phyloP scores from a whole-genome alignment of 2,113 vertebrate species.

The Sylvietta virens region DNA sequence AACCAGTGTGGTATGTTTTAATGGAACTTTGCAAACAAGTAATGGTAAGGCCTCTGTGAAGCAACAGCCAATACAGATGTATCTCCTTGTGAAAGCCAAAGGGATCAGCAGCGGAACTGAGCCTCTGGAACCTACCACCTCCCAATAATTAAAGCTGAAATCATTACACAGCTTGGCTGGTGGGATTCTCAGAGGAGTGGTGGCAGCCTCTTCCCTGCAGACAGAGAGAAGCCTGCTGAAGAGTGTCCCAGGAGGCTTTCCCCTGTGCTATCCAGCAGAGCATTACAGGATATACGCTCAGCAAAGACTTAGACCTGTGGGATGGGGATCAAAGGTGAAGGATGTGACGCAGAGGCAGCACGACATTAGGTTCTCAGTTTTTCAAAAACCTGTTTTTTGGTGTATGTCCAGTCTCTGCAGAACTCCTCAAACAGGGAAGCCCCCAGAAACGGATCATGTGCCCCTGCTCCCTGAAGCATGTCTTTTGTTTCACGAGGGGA shows the following conservation, averaged over 20 bases:
- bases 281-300: not conserved
- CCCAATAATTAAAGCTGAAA: not conserved
- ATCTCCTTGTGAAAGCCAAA: not conserved
- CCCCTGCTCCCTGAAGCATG: not conserved
- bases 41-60: not conserved
- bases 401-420: not conserved
- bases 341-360: fast-evolving
- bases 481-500: not conserved
- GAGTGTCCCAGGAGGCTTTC: not conserved
- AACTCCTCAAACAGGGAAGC: not conserved
- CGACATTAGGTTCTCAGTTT: not conserved
- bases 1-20: not conserved
- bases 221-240: not conserved
- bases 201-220: not conserved
- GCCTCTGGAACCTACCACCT: not conserved
- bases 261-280: not conserved
- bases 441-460: not conserved
- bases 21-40: not conserved
- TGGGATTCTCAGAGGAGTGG: not conserved
- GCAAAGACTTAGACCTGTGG: not conserved
- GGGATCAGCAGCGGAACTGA: not conserved
- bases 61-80: not conserved
- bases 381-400: not conserved
- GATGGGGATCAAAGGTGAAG: not conserved
- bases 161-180: not conserved